phyloP scores from a whole-genome alignment of 2,113 vertebrate genomes.

The Dasyurus viverrinus region DNA sequence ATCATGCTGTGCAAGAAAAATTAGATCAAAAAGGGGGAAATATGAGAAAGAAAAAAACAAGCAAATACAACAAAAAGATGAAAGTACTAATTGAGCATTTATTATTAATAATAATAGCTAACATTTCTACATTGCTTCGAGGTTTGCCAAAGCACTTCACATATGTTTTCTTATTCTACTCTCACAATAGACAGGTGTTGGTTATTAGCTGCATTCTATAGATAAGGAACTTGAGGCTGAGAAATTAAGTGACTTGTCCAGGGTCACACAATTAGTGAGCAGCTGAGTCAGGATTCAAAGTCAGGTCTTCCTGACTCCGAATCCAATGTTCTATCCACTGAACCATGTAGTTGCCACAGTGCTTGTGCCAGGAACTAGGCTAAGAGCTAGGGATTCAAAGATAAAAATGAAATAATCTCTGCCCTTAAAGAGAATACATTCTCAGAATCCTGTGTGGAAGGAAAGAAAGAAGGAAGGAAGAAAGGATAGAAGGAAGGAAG shows the following conservation, averaged over 20 bases:
- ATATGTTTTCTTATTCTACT: neutral
- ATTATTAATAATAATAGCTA: neutral
- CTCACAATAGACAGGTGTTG: too few relatives aligned
- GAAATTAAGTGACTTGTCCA: neutral
- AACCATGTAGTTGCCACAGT: neutral
- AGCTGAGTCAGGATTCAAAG: neutral
- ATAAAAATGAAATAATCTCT: neutral
- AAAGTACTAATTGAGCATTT: neutral
- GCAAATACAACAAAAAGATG: too few relatives aligned
- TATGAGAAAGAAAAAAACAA: too few relatives aligned
- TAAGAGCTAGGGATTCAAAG: neutral
- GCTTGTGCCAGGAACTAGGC: neutral
- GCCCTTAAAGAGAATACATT: neutral
- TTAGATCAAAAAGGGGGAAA: too few relatives aligned
- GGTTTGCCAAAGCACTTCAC: neutral
- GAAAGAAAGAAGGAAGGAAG: neutral
- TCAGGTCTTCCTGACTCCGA: neutral
- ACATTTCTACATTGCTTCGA: neutral
- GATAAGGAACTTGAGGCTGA: neutral
- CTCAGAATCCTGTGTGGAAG: neutral
- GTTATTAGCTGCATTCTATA: neutral
- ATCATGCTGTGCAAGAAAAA: too few relatives aligned
- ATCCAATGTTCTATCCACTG: too few relatives aligned
- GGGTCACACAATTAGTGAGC: neutral
- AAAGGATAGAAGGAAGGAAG: neutral